phyloP scores from a whole-genome alignment of 1,140 invertebrate genomes.

The Drosophila setifemur region DNA sequence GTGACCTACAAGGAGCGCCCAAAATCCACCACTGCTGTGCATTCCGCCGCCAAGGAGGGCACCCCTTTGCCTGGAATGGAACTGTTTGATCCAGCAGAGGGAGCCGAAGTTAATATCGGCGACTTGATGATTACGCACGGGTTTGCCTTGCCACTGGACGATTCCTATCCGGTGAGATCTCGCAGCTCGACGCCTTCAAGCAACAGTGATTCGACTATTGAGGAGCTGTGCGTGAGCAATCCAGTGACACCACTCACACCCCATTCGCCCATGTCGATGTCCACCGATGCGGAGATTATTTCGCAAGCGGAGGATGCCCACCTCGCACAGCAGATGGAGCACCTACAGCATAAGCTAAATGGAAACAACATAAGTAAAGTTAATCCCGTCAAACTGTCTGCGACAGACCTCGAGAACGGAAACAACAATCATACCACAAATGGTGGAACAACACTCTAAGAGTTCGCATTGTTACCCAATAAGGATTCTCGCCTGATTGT shows the following conservation, averaged over 20 bases:
- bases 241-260: conserved; percentile 52
- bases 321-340: conserved; percentile 61
- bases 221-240: conserved; percentile 53
- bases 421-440: conserved; percentile 43
- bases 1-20: conserved; percentile 86
- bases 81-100: conserved; percentile 83
- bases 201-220: conserved; percentile 65
- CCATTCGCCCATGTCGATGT: conserved; percentile 57
- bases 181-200: conserved; percentile 63
- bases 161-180: conserved; percentile 59
- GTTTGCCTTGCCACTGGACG: conserved; percentile 66
- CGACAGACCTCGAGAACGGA: conserved; percentile 50
- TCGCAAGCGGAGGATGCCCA: conserved; percentile 52
- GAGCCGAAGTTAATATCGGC: conserved; percentile 69
- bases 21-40: conserved; percentile 47
- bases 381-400: conserved; percentile 43
- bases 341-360: conserved; percentile 68
- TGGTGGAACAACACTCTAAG: conserved; percentile 10
- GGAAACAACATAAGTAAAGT: conserved; percentile 40
- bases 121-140: conserved; percentile 72
- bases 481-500: conserved; percentile 28
- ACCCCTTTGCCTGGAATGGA: conserved; percentile 86
- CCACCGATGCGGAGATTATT: conserved; percentile 50
- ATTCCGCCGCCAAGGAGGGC: conserved; percentile 84
- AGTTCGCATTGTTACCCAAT: conserved; percentile 23